A percentile compares a stretch with the other conserved stretches of the same genome.
Evolutionary conservation across 2,888 invertebrate genomes (phyloP).

Genomic region (Coleophora flavipennella): DNA sequence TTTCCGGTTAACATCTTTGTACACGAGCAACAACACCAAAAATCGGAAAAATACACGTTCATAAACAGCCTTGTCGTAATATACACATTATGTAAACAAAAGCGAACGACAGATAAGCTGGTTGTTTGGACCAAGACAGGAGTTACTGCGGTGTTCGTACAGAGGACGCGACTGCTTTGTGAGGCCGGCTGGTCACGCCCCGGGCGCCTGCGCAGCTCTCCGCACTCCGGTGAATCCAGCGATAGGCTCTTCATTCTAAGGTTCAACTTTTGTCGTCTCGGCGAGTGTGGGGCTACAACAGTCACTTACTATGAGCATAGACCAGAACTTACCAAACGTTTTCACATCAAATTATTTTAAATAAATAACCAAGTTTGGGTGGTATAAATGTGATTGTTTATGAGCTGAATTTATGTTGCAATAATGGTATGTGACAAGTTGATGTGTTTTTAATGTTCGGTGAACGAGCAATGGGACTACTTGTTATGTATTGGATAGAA

Average conservation of each 20-base stretch:
- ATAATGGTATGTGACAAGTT: slow-evolving; percentile 1
- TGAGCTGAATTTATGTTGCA: slow-evolving; percentile 1
- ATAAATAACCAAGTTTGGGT: background rate
- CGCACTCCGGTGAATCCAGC: slow-evolving; percentile 95
- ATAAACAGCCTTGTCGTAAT: too few relatives aligned
- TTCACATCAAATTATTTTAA: slow-evolving; percentile 1
- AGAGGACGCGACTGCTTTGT: slow-evolving; percentile 75
- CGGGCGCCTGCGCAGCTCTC: slow-evolving; percentile 82
- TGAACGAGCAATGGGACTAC: slow-evolving; percentile 1
- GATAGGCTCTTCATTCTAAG: slow-evolving; percentile 98
- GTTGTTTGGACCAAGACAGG: slow-evolving; percentile 52
- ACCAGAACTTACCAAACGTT: slow-evolving; percentile 20
- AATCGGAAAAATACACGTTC: too few relatives aligned
- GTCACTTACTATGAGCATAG: slow-evolving; percentile 50
- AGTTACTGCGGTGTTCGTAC: slow-evolving; percentile 64
- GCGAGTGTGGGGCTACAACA: slow-evolving; percentile 93
- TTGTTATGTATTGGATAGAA: background rate
- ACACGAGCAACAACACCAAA: too few relatives aligned
- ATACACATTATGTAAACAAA: background rate
- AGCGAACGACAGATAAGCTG: slow-evolving; percentile 5
- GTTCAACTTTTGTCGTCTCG: slow-evolving; percentile 95
- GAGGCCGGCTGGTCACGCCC: slow-evolving; percentile 53
- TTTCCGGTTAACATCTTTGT: too few relatives aligned
- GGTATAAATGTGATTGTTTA: too few relatives aligned
- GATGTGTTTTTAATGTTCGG: slow-evolving; percentile 4